A percentile compares a stretch with the other conserved stretches of the same genome.
Conservation (phyloP, 2,113 vertebrate species). For the Sapajus apella region DNA sequence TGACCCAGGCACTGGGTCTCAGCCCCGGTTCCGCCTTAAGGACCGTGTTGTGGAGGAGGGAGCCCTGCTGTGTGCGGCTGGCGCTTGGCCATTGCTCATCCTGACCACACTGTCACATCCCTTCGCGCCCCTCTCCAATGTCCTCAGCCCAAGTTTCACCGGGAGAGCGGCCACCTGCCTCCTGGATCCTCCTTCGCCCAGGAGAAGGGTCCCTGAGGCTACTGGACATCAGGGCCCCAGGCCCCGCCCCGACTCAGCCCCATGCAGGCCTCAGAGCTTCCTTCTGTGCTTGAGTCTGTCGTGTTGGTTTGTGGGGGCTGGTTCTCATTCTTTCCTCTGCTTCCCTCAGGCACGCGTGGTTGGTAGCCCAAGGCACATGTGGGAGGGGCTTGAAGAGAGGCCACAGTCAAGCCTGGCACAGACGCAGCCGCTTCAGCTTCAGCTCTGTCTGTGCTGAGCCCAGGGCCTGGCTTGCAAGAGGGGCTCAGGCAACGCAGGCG, state of each 20-base stretch:
- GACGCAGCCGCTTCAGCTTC: rapidly evolving
- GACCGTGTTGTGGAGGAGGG: not conserved
- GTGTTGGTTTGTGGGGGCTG: too few species aligned
- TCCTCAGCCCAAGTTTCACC: not conserved
- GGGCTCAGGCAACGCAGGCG: not conserved
- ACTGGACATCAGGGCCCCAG: too few species aligned
- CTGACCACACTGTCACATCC: not conserved
- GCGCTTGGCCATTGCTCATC: not conserved
- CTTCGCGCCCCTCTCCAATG: not conserved
- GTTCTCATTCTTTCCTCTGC: not conserved
- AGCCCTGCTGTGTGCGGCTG: not conserved
- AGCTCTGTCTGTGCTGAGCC: not conserved
- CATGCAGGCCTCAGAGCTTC: not conserved
- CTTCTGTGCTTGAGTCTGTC: rapidly evolving
- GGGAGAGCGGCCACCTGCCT: not conserved
- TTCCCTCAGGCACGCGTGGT: not conserved
- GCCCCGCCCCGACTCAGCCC: not conserved
- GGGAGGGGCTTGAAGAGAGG: not conserved
- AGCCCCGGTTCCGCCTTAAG: not conserved
- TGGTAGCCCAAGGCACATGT: rapidly evolving
- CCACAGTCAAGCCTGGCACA: not conserved
- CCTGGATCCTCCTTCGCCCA: too few species aligned
- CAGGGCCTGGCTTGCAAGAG: not conserved
- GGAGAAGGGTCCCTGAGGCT: too few species aligned
- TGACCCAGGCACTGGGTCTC: not conserved